phyloP scores from a whole-genome alignment of 1,140 invertebrate species.

The Stenopsyche tienmushanensis region DNA sequence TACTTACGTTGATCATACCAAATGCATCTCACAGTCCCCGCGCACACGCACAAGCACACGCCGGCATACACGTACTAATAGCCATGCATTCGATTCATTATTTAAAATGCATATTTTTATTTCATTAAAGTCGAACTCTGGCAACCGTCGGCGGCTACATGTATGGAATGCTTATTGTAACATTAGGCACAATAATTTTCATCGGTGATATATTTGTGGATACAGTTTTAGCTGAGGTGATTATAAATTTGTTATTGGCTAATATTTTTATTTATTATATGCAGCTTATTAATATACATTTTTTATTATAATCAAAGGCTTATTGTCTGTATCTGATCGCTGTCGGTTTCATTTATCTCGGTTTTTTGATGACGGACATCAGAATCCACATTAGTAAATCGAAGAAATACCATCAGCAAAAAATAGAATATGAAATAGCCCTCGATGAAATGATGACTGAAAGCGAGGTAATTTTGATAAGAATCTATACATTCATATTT shows the following conservation, averaged over 20 bases:
- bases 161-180: conserved; percentile 67
- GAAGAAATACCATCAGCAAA: conserved; percentile 53
- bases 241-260: conserved; percentile 31
- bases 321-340: conserved; percentile 54
- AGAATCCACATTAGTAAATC: conserved; percentile 56
- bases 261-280: conserved; percentile 13
- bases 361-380: conserved; percentile 64
- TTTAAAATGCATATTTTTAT: conserved; percentile 42
- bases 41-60: too few relatives aligned
- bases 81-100: neutral
- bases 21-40: too few relatives aligned
- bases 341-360: conserved; percentile 60
- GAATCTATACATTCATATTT: too few relatives aligned
- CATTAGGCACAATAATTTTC: conserved; percentile 64
- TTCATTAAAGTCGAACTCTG: conserved; percentile 61
- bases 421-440: conserved; percentile 48
- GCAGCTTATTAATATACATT: too few relatives aligned
- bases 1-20: too few relatives aligned
- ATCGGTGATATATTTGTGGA: conserved; percentile 60
- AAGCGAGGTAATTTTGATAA: conserved; percentile 46
- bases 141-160: conserved; percentile 62
- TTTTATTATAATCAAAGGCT: too few relatives aligned
- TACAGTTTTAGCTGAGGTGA: conserved; percentile 58
- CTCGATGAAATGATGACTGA: conserved; percentile 49
- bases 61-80: too few relatives aligned